phyloP scores from a whole-genome alignment of 1,140 invertebrate species.

The Aphaenogaster rudis region DNA sequence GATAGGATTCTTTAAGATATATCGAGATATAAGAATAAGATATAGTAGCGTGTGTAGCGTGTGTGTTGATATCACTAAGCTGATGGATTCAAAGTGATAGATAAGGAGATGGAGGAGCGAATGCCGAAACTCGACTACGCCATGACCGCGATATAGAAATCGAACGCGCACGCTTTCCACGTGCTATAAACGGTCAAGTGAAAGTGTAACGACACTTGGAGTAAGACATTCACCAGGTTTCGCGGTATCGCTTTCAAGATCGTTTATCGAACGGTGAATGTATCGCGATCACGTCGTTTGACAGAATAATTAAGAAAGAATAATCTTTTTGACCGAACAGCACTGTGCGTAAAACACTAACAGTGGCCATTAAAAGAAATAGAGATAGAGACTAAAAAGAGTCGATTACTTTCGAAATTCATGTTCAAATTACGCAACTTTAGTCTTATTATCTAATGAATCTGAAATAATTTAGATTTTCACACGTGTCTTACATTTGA shows the following conservation, averaged over 20 bases:
- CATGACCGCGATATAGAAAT: slow-evolving; percentile 1
- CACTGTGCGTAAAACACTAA: background rate
- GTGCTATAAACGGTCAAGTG: background rate
- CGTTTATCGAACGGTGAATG: background rate
- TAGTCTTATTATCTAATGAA: background rate
- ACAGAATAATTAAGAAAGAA: background rate
- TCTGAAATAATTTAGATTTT: background rate
- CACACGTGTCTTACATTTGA: background rate
- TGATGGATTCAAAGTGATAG: background rate
- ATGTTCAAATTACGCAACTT: background rate
- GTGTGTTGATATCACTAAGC: background rate
- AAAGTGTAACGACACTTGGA: slow-evolving; percentile 36
- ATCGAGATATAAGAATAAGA: background rate
- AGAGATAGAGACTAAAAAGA: background rate
- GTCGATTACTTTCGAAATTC: background rate
- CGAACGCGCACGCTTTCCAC: slow-evolving; percentile 27
- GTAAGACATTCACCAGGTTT: slow-evolving; percentile 27
- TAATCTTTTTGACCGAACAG: background rate
- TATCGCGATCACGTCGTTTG: background rate
- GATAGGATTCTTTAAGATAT: background rate
- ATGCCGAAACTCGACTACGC: background rate
- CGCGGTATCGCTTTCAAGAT: background rate
- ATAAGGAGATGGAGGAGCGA: background rate
- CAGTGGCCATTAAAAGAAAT: background rate
- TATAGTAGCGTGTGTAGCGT: background rate